Evolutionary conservation across 1,140 invertebrate genomes (phyloP).

Genomic region (Telenomus remus): DNA sequence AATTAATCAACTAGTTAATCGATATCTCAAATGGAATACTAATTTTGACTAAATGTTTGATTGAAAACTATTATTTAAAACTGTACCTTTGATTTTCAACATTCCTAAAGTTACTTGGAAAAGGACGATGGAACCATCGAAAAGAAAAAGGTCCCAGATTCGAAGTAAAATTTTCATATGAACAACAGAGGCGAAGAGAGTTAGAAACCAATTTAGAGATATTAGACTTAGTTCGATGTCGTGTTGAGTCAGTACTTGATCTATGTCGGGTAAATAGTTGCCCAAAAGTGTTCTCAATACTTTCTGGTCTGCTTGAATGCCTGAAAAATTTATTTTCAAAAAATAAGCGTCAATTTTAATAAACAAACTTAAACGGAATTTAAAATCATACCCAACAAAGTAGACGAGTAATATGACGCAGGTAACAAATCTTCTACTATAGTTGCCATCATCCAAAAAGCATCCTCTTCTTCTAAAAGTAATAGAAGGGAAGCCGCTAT

Average conservation of each 20-base stretch:
- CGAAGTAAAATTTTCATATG: slow-evolving; percentile 96
- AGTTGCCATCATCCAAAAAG: slow-evolving; percentile 99
- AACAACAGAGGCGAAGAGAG: slow-evolving; percentile 98
- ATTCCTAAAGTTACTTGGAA: slow-evolving; percentile 97
- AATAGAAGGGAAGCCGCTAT: slow-evolving; percentile 96
- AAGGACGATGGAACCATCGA: slow-evolving; percentile 95
- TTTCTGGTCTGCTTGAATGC: slow-evolving; percentile 94
- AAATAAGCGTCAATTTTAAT: slow-evolving; percentile 1
- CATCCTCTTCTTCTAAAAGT: slow-evolving; percentile 98
- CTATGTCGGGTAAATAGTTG: slow-evolving; percentile 92
- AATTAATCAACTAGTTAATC: slow-evolving; percentile 12
- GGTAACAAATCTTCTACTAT: slow-evolving; percentile 98
- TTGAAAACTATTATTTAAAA: slow-evolving; percentile 5
- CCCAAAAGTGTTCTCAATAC: slow-evolving; percentile 93
- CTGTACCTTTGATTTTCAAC: slow-evolving; percentile 89
- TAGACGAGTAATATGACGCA: slow-evolving; percentile 97
- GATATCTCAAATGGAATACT: too few relatives aligned
- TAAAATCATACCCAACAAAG: slow-evolving; percentile 83
- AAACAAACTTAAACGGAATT: neutral
- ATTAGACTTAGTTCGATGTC: slow-evolving; percentile 98
- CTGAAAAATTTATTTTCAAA: slow-evolving; percentile 66
- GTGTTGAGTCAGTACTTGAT: slow-evolving; percentile 91
- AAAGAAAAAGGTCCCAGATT: slow-evolving; percentile 98
- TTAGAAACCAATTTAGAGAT: slow-evolving; percentile 98
- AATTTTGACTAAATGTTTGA: too few relatives aligned